Evolutionary conservation across 2,797 vertebrate species (phyloP), one percentile per base, ranked within the genome.

Genomic region (Rhinoraja longicauda): DNA sequence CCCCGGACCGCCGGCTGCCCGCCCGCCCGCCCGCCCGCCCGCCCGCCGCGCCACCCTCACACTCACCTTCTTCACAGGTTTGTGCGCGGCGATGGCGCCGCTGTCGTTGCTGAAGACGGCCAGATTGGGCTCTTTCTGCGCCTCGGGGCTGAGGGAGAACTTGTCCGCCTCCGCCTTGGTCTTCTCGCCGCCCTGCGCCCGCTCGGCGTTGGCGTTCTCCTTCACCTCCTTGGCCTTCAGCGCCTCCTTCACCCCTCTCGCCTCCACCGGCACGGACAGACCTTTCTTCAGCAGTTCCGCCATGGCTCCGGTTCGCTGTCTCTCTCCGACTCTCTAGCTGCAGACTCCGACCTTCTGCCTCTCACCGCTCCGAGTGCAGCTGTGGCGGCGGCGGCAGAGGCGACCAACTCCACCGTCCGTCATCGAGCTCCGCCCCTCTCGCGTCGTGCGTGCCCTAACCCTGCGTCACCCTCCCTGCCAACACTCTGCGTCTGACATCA

Each of bases 141-240:
- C 90, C 24, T 39, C 64, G n/a, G 76, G 7, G 17, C 29, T 91
- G 21, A 92, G 39, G 2, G 90, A 9, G 70, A 36, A 91, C 67
- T 53, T 91, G 64, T 91, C 88, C 15, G 10, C 36, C n/a, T 70
- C 88, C n/a, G 29, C 88, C 88, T 72, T 91, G 32, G 21, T 57
- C 1, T 53, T 92, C 67, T 92, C 90, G 39, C 57, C 2, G 90
- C 90, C 53, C 70, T 92, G 90, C 36, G 90, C 90, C 8, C 90
- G 13, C 70, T 92, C 90, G 13, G 90, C 90, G 90, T 92, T 92
- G 70, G 90, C 90, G 36, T 26, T 92, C 67, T 92, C 90, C 70
- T 92, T 92, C 36, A 73, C 90, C 26, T 92, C 90, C 70, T 92
- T 92, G 84, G 84, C 84, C n/a, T 67, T 64, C 84, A 67, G 84